phyloP scores from a whole-genome alignment of 2,888 invertebrate species.

The Anorthoa munda region DNA sequence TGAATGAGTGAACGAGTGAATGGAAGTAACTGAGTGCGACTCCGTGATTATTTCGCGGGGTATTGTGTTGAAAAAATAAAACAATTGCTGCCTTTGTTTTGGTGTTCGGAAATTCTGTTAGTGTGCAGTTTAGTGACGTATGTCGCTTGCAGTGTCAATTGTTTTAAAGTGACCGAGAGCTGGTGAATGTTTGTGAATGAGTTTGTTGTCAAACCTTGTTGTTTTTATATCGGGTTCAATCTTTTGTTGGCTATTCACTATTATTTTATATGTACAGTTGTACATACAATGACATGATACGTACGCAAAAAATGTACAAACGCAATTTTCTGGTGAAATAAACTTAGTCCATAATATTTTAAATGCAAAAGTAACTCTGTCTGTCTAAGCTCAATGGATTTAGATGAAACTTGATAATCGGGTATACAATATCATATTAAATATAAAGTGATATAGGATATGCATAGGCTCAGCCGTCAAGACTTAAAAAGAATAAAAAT shows the following conservation, averaged over 20 bases:
- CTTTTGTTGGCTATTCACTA: background rate
- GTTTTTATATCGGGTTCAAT: background rate
- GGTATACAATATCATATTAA: too few species aligned
- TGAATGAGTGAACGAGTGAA: conserved; percentile 62
- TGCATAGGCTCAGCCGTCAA: too few species aligned
- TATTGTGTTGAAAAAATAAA: conserved; percentile 61
- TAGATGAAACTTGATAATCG: too few species aligned
- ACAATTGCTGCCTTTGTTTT: conserved; percentile 43
- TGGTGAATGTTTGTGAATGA: conserved; percentile 14
- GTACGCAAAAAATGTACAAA: too few species aligned
- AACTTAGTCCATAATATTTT: too few species aligned
- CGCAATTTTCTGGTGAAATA: too few species aligned
- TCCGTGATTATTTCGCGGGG: conserved; percentile 56
- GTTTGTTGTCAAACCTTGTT: background rate
- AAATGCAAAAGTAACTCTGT: too few species aligned
- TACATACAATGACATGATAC: too few species aligned
- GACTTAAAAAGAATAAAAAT: too few species aligned
- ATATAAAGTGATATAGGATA: too few species aligned
- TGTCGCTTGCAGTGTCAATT: conserved; percentile 44
- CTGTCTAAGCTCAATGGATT: too few species aligned
- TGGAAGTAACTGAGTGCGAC: conserved; percentile 62
- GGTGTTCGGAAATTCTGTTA: conserved; percentile 46
- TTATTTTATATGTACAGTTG: too few species aligned
- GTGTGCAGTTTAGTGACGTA: conserved; percentile 37
- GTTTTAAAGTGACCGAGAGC: conserved; percentile 38